phyloP scores from a whole-genome alignment of 53 echinoderm and acorn worm genomes.

The Crossaster papposus region DNA sequence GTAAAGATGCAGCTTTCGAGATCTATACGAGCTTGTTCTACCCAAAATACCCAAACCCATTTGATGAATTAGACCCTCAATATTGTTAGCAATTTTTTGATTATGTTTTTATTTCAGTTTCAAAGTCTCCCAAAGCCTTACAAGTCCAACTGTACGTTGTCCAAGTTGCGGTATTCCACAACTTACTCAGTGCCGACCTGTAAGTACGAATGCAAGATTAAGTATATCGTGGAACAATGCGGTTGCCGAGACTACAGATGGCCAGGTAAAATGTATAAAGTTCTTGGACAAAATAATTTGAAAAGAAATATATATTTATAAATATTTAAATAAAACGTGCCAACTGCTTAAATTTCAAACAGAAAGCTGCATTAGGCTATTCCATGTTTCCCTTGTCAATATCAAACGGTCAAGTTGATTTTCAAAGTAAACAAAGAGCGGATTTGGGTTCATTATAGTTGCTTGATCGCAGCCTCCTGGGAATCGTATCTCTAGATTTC shows the following conservation, averaged over 20 bases:
- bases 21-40: neutral
- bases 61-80: neutral
- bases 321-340: too few species aligned
- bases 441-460: too few species aligned
- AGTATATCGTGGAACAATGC: constrained; percentile 46
- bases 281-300: too few species aligned
- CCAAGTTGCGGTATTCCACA: constrained; percentile 20
- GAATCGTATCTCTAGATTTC: too few species aligned
- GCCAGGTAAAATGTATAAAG: constrained; percentile 72
- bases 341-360: too few species aligned
- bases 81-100: neutral
- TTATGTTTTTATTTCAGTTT: constrained; percentile 29
- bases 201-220: constrained; percentile 53
- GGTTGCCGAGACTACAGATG: constrained; percentile 68
- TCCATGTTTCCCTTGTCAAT: too few species aligned
- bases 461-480: too few species aligned
- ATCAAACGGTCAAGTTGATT: too few species aligned
- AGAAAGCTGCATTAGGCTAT: too few species aligned
- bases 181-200: constrained; percentile 56
- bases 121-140: constrained; percentile 46
- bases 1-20: too few species aligned
- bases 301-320: too few species aligned
- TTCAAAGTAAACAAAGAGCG: too few species aligned
- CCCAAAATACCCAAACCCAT: neutral
- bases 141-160: constrained; percentile 55